These are phyloP conservation scores for Donacobius atricapilla DNA, from an alignment of 2,113 vertebrate genomes.

Conservation along the genomic window DNA sequence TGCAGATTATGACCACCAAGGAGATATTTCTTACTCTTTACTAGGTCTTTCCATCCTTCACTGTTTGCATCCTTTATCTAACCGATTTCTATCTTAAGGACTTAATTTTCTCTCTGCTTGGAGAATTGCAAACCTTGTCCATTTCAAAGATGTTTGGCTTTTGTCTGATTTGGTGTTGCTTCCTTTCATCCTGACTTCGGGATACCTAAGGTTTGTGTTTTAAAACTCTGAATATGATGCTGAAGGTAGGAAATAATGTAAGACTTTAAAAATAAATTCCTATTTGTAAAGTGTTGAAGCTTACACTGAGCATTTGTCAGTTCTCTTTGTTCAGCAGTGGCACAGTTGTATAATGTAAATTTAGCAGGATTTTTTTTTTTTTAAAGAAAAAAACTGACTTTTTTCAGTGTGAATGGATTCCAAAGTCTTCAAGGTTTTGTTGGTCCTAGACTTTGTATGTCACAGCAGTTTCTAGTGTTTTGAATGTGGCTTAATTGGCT, in stretches of 20 bases:
- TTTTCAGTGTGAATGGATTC: background rate
- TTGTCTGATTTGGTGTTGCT: background rate
- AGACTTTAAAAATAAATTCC: background rate
- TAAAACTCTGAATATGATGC: background rate
- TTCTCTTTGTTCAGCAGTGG: background rate
- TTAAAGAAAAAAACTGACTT: background rate
- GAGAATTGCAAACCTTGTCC: background rate
- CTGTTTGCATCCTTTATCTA: background rate
- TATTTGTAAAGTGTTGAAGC: background rate
- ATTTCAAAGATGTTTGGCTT: background rate
- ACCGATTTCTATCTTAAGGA: background rate
- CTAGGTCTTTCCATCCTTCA: background rate
- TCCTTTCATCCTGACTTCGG: background rate
- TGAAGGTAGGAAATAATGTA: background rate
- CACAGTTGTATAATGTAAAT: background rate
- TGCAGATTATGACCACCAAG: background rate
- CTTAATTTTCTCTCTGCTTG: background rate
- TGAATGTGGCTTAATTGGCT: slow-evolving; percentile 3
- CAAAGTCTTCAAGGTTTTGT: background rate
- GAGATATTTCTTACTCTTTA: background rate
- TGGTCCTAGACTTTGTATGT: background rate
- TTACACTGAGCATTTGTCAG: background rate
- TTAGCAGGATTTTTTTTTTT: background rate
- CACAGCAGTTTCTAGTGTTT: background rate
- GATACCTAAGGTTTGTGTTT: background rate